Evolutionary conservation across 1,140 invertebrate species (phyloP), one percentile per base, ranked within the genome.

Genomic region (Pomacea maculata): DNA sequence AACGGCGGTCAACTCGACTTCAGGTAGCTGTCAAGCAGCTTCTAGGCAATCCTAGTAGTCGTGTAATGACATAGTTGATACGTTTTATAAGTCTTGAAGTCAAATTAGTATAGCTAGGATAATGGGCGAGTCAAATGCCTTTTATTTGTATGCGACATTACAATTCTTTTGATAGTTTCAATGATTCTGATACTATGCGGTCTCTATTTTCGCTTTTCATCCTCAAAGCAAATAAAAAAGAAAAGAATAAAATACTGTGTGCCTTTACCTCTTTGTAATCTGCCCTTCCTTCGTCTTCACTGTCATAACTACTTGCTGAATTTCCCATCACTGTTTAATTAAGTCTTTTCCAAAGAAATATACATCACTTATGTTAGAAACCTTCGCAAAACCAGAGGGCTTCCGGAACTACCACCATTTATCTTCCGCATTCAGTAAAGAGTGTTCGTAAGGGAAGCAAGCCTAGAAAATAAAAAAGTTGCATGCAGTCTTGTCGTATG

Each of bases 281-380:
- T 17, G 75, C 73, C 19, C 78, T 76, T 54, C 71, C 67, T 67
- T 85, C 84, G 61, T 83, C 84, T 76, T 85, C 84, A 73, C 78
- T 85, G 70, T 85, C 84, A 74, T 83, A 84, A 63, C 78, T 82
- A 68, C 83, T 84, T 21, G 80, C 64, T 61, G 79, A 81, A 80
- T 85, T 85, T 17, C 84, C 84, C 84, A 85, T 85, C 25, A 61
- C 52, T 11, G 17, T 45, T 63, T 65, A 25, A 45, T 21, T 63
- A 78, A 78, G 25, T 34, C 34, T 21, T 55, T 21, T 70, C 21
- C 11, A 70, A 25, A 29, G 65, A 54, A 34, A 57, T 64, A 70
- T 45, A 61, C 34, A 52, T 57, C 68, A 78, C 34, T 78, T 45
- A 57, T 82, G 67, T 79, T 61, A 19, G 21, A 61, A 52, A 75